These are phyloP conservation scores for Alcedo atthis DNA, from an alignment of 2,797 vertebrate species.

Conservation along the genomic window DNA sequence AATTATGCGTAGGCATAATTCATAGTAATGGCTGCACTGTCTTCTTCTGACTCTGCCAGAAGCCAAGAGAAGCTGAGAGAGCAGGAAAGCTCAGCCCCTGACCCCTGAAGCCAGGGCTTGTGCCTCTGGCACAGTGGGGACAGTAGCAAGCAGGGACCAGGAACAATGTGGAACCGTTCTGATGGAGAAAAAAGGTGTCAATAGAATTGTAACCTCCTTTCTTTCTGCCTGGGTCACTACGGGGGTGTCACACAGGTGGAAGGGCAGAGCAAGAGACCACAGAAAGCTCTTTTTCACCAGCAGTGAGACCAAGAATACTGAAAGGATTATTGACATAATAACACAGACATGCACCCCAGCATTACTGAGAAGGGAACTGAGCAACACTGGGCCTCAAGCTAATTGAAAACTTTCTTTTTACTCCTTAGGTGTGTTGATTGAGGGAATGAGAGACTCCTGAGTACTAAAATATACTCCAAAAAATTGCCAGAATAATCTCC, in stretches of 20 bases:
- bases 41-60: not conserved
- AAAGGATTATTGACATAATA: not conserved
- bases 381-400: not conserved
- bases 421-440: not conserved
- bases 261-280: not conserved
- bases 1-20: not conserved
- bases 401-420: not conserved
- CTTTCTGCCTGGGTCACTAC: not conserved
- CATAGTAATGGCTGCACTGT: not conserved
- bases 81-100: not conserved
- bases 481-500: not conserved
- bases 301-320: not conserved
- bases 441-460: not conserved
- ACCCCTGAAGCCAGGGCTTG: not conserved
- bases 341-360: rapidly evolving
- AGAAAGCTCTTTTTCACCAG: not conserved
- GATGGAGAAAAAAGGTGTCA: not conserved
- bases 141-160: rapidly evolving
- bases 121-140: not conserved
- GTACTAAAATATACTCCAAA: not conserved
- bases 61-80: not conserved
- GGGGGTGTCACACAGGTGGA: not conserved
- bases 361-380: not conserved
- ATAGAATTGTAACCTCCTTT: not conserved
- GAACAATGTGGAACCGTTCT: rapidly evolving